Evolutionary conservation across 2,888 invertebrate genomes (phyloP), one percentile per base, ranked within the genome.

Genomic region (Drosophila tanythrix): DNA sequence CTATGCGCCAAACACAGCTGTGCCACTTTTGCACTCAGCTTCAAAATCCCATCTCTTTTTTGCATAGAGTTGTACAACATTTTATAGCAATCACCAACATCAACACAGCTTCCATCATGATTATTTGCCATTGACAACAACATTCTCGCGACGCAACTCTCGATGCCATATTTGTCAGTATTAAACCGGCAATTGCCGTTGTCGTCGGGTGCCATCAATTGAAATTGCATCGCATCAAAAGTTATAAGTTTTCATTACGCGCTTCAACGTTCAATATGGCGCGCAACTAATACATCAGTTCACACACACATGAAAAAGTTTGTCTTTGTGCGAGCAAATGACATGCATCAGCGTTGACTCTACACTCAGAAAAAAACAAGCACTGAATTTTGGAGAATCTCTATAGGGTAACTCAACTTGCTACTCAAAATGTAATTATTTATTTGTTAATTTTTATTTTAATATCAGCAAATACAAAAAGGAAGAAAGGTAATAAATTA

Each of bases 191-290:
- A 86, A 88, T 86, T 88, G 90, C 71, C 76, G 73, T 76, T 76
- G 86, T 88, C 75, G 69, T 81, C 73, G 65, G 69, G 70, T 83
- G 87, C 61, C 89, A 87, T 86, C 90, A 88, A 89, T 88, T 79
- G 81, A 86, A 86, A 86, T 90, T 86, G 89, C 87, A 83, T 87
- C 76, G 89, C 84, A 88, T 89, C 84, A 88, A 87, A 87, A 87
- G 79, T 82, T 84, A 84, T 87, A 88, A 90, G 90, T 81, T 89
- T 79, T 86, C 85, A 89, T 85, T 89, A 89, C 88, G 67, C 77
- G 73, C 82, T 85, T 25, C 46, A 80, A 74, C 81, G 86, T 73
- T 81, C 70, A 79, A 76, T 82, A 89, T 87, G 73, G 73, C 59
- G 80, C 59, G 64, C 71, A 71, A 80, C 82, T 79, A 80, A 83